Percentiles rank a stretch among this genome's conserved stretches.
These are phyloP conservation scores for Capreolus pygargus DNA, from an alignment of 2,113 vertebrate genomes.

Conservation along the genomic window DNA sequence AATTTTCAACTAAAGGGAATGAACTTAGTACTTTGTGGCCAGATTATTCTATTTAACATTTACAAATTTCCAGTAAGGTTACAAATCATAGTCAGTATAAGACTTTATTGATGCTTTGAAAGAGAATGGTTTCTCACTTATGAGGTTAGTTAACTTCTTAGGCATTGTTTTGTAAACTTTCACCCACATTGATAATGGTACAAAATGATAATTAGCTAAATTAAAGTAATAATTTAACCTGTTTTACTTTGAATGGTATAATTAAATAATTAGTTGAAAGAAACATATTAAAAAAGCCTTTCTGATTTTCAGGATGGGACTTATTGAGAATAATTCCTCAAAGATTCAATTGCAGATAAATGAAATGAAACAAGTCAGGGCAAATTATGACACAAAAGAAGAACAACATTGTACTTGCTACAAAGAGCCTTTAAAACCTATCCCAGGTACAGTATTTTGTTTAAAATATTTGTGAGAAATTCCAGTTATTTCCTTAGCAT, in stretches of 20 bases:
- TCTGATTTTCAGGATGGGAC: constrained; percentile 77
- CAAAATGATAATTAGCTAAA: constrained; percentile 30
- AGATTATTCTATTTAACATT: constrained; percentile 9
- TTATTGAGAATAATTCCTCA: constrained; percentile 80
- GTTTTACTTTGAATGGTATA: constrained; percentile 19
- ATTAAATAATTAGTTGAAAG: constrained; percentile 26
- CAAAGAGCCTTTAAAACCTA: constrained; percentile 60
- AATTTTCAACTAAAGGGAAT: constrained; percentile 1
- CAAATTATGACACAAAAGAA: constrained; percentile 7
- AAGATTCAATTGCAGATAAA: constrained; percentile 74
- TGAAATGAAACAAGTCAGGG: constrained; percentile 58
- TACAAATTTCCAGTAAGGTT: background rate
- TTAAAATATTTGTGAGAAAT: constrained; percentile 16
- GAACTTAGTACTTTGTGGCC: background rate
- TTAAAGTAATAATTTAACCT: constrained; percentile 29
- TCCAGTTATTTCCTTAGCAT: background rate
- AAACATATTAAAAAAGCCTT: constrained; percentile 4
- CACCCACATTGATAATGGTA: background rate
- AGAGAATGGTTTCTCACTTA: background rate
- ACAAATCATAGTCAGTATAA: background rate
- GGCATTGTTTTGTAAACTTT: background rate
- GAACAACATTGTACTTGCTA: background rate
- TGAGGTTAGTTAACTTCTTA: background rate
- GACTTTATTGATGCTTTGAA: background rate
- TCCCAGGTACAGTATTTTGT: constrained; percentile 78